These are phyloP conservation scores for Hippocampus barbouri DNA, from an alignment of 2,113 vertebrate genomes.

Conservation along the genomic window DNA sequence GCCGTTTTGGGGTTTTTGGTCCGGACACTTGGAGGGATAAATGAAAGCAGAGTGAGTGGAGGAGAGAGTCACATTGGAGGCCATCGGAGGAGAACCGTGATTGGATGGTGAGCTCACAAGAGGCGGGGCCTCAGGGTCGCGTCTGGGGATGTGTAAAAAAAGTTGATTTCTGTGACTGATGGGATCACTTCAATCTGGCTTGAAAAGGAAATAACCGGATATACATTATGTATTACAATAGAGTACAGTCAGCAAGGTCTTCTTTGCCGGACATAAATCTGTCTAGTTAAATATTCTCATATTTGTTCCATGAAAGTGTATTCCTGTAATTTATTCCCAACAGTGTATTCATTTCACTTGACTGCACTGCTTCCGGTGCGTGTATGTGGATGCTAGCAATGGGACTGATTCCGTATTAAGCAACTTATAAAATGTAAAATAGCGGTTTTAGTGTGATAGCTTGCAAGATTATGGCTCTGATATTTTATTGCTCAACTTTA, in stretches of 20 bases:
- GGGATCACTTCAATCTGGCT: slow-evolving; percentile 17
- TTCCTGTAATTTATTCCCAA: too few species aligned
- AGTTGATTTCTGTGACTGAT: slow-evolving; percentile 44
- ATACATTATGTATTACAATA: not conserved
- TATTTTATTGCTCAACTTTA: too few species aligned
- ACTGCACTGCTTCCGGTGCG: too few species aligned
- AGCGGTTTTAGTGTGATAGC: too few species aligned
- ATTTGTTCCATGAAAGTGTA: too few species aligned
- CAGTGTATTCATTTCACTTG: too few species aligned
- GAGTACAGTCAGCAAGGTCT: not conserved
- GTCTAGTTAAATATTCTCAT: not conserved
- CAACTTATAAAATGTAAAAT: too few species aligned
- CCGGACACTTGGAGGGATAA: slow-evolving; percentile 43
- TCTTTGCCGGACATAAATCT: not conserved
- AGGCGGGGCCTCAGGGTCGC: slow-evolving; percentile 55
- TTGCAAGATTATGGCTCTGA: too few species aligned
- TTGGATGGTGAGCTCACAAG: slow-evolving; percentile 55
- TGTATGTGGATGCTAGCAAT: too few species aligned
- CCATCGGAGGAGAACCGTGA: slow-evolving; percentile 42
- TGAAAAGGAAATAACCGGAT: not conserved
- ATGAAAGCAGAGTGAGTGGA: slow-evolving; percentile 36
- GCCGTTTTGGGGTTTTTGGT: slow-evolving; percentile 31
- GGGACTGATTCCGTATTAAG: too few species aligned
- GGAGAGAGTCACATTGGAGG: slow-evolving; percentile 47
- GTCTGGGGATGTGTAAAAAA: slow-evolving; percentile 14